A percentile compares a stretch with the other conserved stretches of the same genome.
These are phyloP conservation scores for Mylabris phalerata DNA, from an alignment of 1,140 invertebrate species.

Conservation along the genomic window DNA sequence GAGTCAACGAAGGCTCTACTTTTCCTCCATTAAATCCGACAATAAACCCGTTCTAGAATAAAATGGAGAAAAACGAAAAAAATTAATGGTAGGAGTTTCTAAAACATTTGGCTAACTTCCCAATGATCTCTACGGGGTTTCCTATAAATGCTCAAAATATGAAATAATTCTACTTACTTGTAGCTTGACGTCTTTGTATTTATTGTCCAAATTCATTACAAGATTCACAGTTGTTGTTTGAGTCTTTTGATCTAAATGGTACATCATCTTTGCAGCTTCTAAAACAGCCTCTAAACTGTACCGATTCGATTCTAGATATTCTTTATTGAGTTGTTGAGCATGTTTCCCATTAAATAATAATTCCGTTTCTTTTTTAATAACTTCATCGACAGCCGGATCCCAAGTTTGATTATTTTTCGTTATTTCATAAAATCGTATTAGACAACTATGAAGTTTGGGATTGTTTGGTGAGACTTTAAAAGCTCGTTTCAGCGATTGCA, in stretches of 20 bases:
- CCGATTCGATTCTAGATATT: conserved; percentile 57
- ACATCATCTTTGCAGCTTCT: conserved; percentile 66
- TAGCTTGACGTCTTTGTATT: conserved; percentile 51
- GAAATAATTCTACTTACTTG: conserved; percentile 39
- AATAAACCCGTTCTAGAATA: too few relatives aligned
- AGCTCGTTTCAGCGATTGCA: conserved; percentile 85
- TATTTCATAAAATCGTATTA: conserved; percentile 66
- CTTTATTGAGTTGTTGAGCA: conserved; percentile 59
- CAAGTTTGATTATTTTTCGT: conserved; percentile 44
- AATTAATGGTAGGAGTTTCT: too few relatives aligned
- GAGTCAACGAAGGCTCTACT: too few relatives aligned
- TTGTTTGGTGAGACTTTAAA: conserved; percentile 63
- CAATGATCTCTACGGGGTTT: too few relatives aligned
- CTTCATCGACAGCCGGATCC: conserved; percentile 59
- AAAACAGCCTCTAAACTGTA: conserved; percentile 62
- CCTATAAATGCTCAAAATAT: neutral
- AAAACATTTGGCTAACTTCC: too few relatives aligned
- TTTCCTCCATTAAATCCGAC: too few relatives aligned
- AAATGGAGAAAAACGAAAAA: too few relatives aligned
- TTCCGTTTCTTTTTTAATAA: conserved; percentile 66
- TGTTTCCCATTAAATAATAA: conserved; percentile 56
- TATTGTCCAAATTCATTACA: conserved; percentile 53
- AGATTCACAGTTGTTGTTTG: conserved; percentile 56
- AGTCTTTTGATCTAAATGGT: conserved; percentile 54
- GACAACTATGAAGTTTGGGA: conserved; percentile 76